phyloP scores from a whole-genome alignment of 2,888 invertebrate species.

The Spatulosminthurus flaviceps region DNA sequence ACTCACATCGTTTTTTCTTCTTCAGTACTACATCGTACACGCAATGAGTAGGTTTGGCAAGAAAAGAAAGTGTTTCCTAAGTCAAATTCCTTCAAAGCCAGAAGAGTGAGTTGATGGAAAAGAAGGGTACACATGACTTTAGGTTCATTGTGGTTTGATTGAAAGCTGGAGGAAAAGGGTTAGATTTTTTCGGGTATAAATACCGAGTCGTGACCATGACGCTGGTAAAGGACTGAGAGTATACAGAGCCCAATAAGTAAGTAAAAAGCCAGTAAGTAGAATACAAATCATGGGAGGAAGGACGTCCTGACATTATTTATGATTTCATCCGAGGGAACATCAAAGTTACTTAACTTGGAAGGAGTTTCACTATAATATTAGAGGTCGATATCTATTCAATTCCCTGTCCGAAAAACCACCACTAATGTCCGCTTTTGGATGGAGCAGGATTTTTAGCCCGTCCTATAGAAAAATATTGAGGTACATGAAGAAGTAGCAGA shows the following conservation, averaged over 20 bases:
- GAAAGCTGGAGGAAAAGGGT: slow-evolving; percentile 6
- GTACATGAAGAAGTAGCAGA: not conserved
- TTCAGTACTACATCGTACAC: no score
- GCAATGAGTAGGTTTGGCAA: not conserved
- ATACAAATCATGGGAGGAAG: not conserved
- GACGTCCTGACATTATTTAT: slow-evolving; percentile 5
- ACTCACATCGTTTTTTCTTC: no score
- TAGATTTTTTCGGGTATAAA: not conserved
- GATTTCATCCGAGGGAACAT: slow-evolving; percentile 6
- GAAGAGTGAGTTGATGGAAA: not conserved
- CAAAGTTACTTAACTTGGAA: not conserved
- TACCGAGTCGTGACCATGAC: not conserved
- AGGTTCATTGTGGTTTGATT: not conserved
- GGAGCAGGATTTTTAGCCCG: not conserved
- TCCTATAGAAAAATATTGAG: not conserved
- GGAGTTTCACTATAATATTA: not conserved
- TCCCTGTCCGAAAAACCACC: not conserved
- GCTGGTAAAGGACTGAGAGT: not conserved
- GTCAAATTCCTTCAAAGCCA: not conserved
- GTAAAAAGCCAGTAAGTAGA: not conserved
- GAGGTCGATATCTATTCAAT: slow-evolving; percentile 8
- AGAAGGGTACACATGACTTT: not conserved
- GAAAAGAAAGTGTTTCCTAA: not conserved
- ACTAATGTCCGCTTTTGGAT: not conserved
- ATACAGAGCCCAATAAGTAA: not conserved